phyloP scores from a whole-genome alignment of 2,797 vertebrate species.

The Aplochiton taeniatus region DNA sequence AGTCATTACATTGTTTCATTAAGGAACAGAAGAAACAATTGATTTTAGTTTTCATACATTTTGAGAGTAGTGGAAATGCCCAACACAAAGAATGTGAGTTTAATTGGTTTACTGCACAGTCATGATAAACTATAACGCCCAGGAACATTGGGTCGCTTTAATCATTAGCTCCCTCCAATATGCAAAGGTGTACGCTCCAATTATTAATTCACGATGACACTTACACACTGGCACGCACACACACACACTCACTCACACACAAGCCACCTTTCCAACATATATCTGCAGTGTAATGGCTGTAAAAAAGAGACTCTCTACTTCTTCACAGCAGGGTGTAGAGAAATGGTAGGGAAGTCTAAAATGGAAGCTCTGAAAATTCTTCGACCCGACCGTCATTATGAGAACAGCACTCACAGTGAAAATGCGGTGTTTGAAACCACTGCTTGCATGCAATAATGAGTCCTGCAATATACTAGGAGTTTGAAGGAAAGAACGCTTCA shows the following conservation, averaged over 20 bases:
- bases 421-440: too few relatives aligned
- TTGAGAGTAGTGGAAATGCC: neutral
- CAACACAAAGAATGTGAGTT: neutral
- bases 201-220: neutral
- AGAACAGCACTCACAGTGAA: too few relatives aligned
- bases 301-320: conserved; percentile 24
- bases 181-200: neutral
- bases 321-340: conserved; percentile 15
- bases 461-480: too few relatives aligned
- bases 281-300: conserved; percentile 23
- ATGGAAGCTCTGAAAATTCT: too few relatives aligned
- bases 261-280: neutral
- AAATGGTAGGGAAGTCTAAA: too few relatives aligned
- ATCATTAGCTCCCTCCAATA: neutral
- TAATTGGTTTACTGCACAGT: conserved; percentile 8
- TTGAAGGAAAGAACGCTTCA: too few relatives aligned
- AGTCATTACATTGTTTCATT: conserved; percentile 33
- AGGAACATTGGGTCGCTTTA: neutral
- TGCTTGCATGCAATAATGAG: too few relatives aligned
- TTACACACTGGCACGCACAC: conserved; percentile 2
- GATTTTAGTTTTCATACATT: conserved; percentile 41
- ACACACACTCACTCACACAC: neutral
- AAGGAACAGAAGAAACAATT: conserved; percentile 20
- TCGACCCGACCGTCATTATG: too few relatives aligned
- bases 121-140: conserved; percentile 2